Evolutionary conservation across 2,888 invertebrate species (phyloP).

Genomic region (Rotaria macrura): DNA sequence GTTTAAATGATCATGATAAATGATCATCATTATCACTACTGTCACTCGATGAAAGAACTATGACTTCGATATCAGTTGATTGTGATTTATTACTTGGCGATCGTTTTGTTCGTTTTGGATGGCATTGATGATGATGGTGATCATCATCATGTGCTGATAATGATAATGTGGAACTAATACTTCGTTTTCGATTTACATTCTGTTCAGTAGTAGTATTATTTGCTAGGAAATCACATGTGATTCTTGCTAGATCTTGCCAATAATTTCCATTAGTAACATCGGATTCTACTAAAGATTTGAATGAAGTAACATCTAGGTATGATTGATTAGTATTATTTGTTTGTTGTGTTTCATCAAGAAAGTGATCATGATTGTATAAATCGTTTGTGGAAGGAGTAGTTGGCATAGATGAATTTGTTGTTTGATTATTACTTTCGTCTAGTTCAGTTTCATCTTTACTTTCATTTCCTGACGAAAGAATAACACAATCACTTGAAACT

Average conservation of each 20-base stretch:
- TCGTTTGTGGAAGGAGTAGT: neutral
- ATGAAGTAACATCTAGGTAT: neutral
- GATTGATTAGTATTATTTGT: neutral
- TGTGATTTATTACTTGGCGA: neutral
- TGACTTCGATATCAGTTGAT: neutral
- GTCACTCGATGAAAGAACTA: neutral
- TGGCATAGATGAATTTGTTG: neutral
- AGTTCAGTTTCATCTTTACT: neutral
- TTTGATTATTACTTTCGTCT: neutral
- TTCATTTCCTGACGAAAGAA: neutral
- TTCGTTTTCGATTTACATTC: neutral
- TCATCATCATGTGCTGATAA: neutral
- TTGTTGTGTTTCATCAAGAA: neutral
- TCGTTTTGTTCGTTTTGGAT: neutral
- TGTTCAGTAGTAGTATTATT: neutral
- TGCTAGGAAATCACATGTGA: neutral
- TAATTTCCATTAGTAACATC: neutral
- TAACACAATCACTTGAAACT: neutral
- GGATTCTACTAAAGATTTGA: neutral
- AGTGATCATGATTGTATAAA: neutral
- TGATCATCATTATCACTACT: neutral
- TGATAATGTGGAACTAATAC: neutral
- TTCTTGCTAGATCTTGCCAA: neutral
- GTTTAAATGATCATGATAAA: neutral
- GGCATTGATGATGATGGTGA: neutral